Evolutionary conservation across 2,888 invertebrate genomes (phyloP), one percentile per base, ranked within the genome.

Genomic region (Drosophila demipolita): DNA sequence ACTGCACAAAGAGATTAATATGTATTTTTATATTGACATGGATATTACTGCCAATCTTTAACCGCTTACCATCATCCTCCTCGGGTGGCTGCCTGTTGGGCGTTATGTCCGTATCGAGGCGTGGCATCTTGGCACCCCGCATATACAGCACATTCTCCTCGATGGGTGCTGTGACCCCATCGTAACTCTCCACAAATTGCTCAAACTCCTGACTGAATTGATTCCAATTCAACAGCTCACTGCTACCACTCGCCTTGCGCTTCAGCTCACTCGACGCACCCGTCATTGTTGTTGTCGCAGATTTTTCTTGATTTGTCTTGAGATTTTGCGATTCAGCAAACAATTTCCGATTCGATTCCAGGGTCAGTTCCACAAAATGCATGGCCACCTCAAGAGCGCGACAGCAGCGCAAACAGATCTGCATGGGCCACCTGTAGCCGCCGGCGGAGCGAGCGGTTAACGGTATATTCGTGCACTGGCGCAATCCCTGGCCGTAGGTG

Each of bases 381-480:
- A 89, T 90, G 3, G 91, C 71, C 50, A 91, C 91, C 60, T 90
- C 87, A 1, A 91, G 49, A 1, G 91, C 91, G 17, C 91, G 91
- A 52, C 91, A 89, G 40, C 91, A 91, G 9, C 91, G 89, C 5
- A 84, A 23, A 64, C 91, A 91, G 32, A 91, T 89, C 29, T 90
- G 83, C 79, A 74, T 78, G 29, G 91, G 90, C 83, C 80, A 89
- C n/a, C 75, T 61, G 61, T 79, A 82, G 17, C 86, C 80, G 7
- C 82, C 68, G 6, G 57, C 66, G 6, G 74, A 76, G 7, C 66
- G 57, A 3, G 68, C 54, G 1, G 64, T 76, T 35, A 80, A 29
- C 3, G 78, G 73, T 32, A 71, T 57, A 20, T 80, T 76, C 15
- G 85, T 80, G 23, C 89, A 81, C 33, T 82, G 87, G 0, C 77